Evolutionary conservation across 2,797 vertebrate species (phyloP).

Genomic region (Onychomys torridus): DNA sequence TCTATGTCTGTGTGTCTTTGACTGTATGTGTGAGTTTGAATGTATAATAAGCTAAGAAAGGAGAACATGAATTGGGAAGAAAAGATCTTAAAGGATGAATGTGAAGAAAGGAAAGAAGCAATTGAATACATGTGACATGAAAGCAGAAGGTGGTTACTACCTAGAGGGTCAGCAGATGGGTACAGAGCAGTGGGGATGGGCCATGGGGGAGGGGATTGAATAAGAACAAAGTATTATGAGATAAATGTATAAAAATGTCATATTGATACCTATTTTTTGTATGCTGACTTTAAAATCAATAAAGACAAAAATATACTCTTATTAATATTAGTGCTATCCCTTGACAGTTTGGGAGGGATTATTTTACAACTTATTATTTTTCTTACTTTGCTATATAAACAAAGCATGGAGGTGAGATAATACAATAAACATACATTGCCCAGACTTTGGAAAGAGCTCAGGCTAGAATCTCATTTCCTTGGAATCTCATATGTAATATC

Average conservation of each 20-base stretch:
- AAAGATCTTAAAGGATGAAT: neutral
- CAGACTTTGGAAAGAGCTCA: conserved; percentile 17
- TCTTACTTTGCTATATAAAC: conserved; percentile 9
- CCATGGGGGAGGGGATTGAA: neutral
- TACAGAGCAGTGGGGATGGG: neutral
- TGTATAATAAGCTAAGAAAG: neutral
- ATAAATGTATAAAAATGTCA: neutral
- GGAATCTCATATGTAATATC: neutral
- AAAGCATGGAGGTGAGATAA: neutral
- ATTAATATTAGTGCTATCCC: conserved; percentile 1
- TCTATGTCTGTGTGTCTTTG: neutral
- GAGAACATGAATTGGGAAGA: neutral
- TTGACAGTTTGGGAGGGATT: conserved; percentile 14
- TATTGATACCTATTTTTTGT: neutral
- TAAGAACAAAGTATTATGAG: neutral
- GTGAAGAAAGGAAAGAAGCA: neutral
- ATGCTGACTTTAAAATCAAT: neutral
- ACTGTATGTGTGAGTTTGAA: neutral
- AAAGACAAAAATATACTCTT: neutral
- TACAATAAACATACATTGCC: conserved; percentile 4
- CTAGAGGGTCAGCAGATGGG: neutral
- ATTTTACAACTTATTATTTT: conserved; percentile 34
- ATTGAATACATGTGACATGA: neutral
- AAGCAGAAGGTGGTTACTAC: neutral
- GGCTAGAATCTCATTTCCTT: conserved; percentile 60